Evolutionary conservation across 2,113 vertebrate species (phyloP).

Genomic region (Muntiacus muntjak): DNA sequence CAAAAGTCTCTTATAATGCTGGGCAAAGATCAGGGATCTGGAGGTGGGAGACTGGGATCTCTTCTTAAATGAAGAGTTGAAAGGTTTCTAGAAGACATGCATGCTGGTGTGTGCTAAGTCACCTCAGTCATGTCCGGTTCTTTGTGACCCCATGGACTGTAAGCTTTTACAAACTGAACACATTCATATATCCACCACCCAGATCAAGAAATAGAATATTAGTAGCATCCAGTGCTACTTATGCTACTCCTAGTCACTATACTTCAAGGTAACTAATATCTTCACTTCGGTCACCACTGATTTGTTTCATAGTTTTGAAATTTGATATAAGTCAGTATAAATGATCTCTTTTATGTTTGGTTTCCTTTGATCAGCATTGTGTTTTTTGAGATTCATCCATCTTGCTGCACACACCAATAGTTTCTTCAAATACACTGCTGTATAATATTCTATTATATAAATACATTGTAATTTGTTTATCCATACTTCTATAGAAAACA

Average conservation of each 20-base stretch:
- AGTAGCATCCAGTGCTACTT: background rate
- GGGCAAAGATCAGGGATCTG: background rate
- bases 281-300: background rate
- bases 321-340: background rate
- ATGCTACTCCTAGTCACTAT: background rate
- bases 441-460: background rate
- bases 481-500: background rate
- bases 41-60: background rate
- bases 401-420: background rate
- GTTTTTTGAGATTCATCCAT: background rate
- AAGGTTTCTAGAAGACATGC: background rate
- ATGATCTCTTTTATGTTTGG: background rate
- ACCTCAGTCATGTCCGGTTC: background rate
- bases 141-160: background rate
- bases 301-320: background rate
- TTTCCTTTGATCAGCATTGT: background rate
- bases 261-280: background rate
- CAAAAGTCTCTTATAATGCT: background rate
- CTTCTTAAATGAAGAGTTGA: background rate
- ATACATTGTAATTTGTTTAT: background rate
- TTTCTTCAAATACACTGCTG: background rate
- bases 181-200: background rate
- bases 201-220: background rate
- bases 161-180: background rate
- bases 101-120: background rate